Evolutionary conservation across 2,797 vertebrate genomes (phyloP), one percentile per base, ranked within the genome.

Genomic region (Oreochromis grahami): DNA sequence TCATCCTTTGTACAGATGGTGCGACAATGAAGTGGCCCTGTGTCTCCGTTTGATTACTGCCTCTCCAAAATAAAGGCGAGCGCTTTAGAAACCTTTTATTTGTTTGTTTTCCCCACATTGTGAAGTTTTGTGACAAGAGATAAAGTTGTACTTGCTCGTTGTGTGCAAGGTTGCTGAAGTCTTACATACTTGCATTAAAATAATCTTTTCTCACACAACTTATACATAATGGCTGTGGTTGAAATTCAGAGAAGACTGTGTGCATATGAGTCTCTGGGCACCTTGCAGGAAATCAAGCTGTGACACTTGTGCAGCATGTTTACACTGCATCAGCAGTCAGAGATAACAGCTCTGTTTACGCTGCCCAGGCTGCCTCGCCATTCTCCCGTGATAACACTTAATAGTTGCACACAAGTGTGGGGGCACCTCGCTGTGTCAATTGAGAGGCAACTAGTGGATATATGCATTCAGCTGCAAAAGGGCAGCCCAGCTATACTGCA

Each of bases 291-390:
- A 82, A 55, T 85, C 60, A 55, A 80, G 34, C 72, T 19, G 74
- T 58, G 85, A 50, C 43, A 81, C 83, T 51, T 77, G 32, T 74
- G 56, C 52, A 14, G 60, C 36, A 58, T 63, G 70, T 79, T 34
- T 43, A 19, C 76, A 82, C 82, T 78, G 77, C 51, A 36, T 32
- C 76, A 65, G 68, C 77, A 86, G 84, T 86, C 80, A 72, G 83
- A 88, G 89, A 94, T 92, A 94, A 93, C 91, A 77, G 85, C 86
- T 92, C 86, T 88, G 88, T 94, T 94, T 91, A 83, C 32, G 34
- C 80, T 76, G 81, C 45, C 60, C 85, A 56, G 81, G 65, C 86
- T 84, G 68, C 55, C 79, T 83, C 34, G 29, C 76, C 34, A 29
- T 80, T 88, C 81, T 85, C 78, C 53, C 9, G 76, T 88, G 90